These are phyloP conservation scores for Tetraodon nigroviridis DNA, from an alignment of 2,113 vertebrate genomes.

Conservation along the genomic window DNA sequence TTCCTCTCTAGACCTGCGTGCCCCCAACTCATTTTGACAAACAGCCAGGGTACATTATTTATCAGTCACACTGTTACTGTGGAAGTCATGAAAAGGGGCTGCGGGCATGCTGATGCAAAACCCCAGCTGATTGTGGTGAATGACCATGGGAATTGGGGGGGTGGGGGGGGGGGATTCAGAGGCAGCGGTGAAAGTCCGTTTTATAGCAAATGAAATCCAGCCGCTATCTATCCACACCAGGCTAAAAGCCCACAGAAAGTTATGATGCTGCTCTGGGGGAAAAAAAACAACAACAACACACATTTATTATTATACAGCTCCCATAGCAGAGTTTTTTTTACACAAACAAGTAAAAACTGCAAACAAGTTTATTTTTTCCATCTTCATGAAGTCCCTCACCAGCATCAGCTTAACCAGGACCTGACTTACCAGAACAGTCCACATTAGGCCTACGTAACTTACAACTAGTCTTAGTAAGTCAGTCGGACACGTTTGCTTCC, in stretches of 20 bases:
- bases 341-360: too few relatives aligned
- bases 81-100: conserved; percentile 34
- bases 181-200: conserved; percentile 13
- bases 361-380: too few relatives aligned
- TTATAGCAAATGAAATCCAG: conserved; percentile 33
- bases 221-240: conserved; percentile 11
- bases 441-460: too few relatives aligned
- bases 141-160: conserved; percentile 1
- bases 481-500: too few relatives aligned
- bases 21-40: conserved; percentile 18
- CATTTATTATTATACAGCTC: conserved; percentile 13
- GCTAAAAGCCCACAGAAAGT: conserved; percentile 4
- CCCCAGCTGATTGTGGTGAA: conserved; percentile 25
- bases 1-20: conserved; percentile 32
- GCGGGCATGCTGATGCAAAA: conserved; percentile 31
- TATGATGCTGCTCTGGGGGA: conserved; percentile 7
- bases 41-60: conserved; percentile 55
- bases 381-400: too few relatives aligned
- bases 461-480: too few relatives aligned
- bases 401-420: too few relatives aligned
- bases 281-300: neutral
- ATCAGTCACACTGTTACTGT: conserved; percentile 51
- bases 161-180: neutral
- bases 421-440: too few relatives aligned
- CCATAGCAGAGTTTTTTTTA: too few relatives aligned